Percentiles rank a stretch among this genome's conserved stretches.
phyloP scores from a whole-genome alignment of 1,140 invertebrate species.

The Ptiloglossa arizonensis region DNA sequence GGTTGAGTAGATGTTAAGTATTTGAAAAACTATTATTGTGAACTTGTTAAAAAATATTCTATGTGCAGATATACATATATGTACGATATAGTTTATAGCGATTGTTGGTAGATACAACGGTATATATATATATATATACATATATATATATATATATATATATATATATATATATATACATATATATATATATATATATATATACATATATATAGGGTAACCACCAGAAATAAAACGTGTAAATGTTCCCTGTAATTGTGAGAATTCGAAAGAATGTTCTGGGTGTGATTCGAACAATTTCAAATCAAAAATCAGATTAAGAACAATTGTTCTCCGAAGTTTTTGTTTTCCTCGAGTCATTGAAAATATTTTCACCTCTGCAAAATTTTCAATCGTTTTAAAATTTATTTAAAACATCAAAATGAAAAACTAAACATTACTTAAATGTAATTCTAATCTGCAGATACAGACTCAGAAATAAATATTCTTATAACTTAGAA shows the following conservation, averaged over 20 bases:
- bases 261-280: conserved; percentile 2
- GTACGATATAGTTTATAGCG: conserved; percentile 61
- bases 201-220: conserved; percentile 39
- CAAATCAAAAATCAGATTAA: not conserved
- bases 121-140: conserved; percentile 38
- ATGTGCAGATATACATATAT: conserved; percentile 51
- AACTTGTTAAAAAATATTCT: conserved; percentile 54
- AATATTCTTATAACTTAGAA: too few relatives aligned
- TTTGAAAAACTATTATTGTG: conserved; percentile 48
- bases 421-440: too few relatives aligned
- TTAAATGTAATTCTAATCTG: too few relatives aligned
- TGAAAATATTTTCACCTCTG: not conserved
- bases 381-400: too few relatives aligned
- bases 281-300: not conserved
- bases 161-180: conserved; percentile 13
- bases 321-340: not conserved
- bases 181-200: conserved; percentile 47
- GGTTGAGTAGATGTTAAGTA: conserved; percentile 48
- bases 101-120: conserved; percentile 52
- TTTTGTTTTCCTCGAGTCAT: not conserved
- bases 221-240: conserved; percentile 25
- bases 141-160: too few relatives aligned
- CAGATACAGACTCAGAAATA: too few relatives aligned
- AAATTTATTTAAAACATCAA: too few relatives aligned
- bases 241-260: conserved; percentile 7